Conservation (phyloP, 2,888 invertebrate genomes). For the Mesorhabditis spiculigera region DNA sequence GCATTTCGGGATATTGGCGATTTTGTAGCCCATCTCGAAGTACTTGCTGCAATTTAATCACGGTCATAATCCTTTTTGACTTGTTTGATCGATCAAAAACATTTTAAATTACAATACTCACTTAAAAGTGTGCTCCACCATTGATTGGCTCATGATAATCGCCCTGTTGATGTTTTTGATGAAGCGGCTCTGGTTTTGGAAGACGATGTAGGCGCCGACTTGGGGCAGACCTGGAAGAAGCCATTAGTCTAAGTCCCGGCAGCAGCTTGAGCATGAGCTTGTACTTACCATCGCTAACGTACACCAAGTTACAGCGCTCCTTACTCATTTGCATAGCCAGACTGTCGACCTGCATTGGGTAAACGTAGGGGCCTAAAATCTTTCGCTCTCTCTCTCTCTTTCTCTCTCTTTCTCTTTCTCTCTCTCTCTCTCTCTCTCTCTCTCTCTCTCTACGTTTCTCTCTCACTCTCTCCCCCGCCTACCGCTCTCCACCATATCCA, state of each 20-base stretch:
- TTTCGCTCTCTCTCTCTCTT: neutral
- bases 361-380: conserved; percentile 24
- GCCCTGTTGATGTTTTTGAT: conserved; percentile 21
- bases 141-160: conserved; percentile 28
- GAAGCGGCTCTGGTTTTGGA: conserved; percentile 22
- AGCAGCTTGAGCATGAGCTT: neutral
- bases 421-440: neutral
- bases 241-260: neutral
- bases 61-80: neutral
- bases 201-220: conserved; percentile 28
- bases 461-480: neutral
- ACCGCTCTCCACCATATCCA: conserved; percentile 43
- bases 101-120: neutral
- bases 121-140: conserved; percentile 30
- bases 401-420: neutral
- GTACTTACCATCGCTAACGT: conserved; percentile 31
- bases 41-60: conserved; percentile 21
- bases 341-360: conserved; percentile 42
- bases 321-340: conserved; percentile 39
- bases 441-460: neutral
- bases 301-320: conserved; percentile 38
- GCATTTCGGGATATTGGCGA: conserved; percentile 30
- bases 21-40: conserved; percentile 29
- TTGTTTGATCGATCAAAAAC: too few species aligned
- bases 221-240: conserved; percentile 27